Conservation (phyloP, 2,113 vertebrate genomes). For the Pituophis catenifer region DNA sequence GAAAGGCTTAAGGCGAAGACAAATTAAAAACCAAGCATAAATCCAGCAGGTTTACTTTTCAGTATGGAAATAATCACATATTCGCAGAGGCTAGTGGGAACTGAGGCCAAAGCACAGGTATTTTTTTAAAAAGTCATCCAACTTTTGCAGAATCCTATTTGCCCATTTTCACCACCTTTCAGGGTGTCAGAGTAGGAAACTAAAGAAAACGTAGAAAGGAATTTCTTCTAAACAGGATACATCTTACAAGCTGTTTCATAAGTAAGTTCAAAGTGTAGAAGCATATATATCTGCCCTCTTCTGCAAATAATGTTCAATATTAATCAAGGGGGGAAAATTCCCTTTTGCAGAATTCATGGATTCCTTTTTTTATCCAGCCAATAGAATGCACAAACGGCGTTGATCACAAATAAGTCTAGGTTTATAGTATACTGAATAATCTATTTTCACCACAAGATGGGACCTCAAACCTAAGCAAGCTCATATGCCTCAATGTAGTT, state of each 20-base stretch:
- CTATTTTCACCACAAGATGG: not conserved
- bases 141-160: not conserved
- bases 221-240: not conserved
- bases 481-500: not conserved
- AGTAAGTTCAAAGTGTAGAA: not conserved
- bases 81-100: not conserved
- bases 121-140: not conserved
- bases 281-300: not conserved
- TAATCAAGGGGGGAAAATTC: not conserved
- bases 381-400: not conserved
- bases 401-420: not conserved
- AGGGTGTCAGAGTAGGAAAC: not conserved
- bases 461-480: not conserved
- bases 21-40: slow-evolving; percentile 10
- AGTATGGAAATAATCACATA: not conserved
- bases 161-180: not conserved
- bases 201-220: not conserved
- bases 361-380: not conserved
- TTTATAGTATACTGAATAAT: not conserved
- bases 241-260: not conserved
- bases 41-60: not conserved
- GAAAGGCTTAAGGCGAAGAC: slow-evolving; percentile 18
- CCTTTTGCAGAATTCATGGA: not conserved
- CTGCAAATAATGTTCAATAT: not conserved
- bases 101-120: not conserved